Percentiles rank a stretch among this genome's conserved stretches.
These are phyloP conservation scores for Margarornis squamiger DNA, from an alignment of 2,797 vertebrate genomes.

Conservation along the genomic window DNA sequence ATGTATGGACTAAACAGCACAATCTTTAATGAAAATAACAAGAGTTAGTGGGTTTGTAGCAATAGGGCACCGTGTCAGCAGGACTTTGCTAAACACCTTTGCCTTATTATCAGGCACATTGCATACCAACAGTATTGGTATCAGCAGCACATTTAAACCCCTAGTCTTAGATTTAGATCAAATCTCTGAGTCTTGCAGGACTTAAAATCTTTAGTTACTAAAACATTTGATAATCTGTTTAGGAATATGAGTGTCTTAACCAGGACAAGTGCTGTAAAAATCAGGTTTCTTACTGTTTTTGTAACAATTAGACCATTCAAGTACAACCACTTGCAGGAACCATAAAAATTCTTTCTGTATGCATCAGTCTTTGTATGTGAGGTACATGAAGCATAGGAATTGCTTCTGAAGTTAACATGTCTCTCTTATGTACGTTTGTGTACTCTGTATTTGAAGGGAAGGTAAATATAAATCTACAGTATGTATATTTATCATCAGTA, in stretches of 20 bases:
- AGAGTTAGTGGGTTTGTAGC: background rate
- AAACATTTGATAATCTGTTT: background rate
- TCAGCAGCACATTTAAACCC: background rate
- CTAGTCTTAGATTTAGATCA: background rate
- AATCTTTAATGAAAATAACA: background rate
- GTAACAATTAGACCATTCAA: background rate
- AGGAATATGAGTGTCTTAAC: background rate
- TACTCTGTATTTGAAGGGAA: background rate
- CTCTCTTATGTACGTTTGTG: accelerated
- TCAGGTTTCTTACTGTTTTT: background rate
- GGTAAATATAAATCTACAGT: background rate
- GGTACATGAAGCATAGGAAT: background rate
- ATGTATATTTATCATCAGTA: background rate
- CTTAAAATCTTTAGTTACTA: background rate
- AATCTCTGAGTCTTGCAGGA: background rate
- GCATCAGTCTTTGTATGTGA: background rate
- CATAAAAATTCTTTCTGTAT: background rate
- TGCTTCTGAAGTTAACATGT: background rate
- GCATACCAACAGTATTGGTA: background rate
- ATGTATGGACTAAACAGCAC: background rate
- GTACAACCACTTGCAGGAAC: background rate
- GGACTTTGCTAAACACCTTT: background rate
- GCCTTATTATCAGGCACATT: background rate
- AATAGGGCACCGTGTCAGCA: background rate
- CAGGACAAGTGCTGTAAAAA: background rate